phyloP scores from a whole-genome alignment of 2,113 vertebrate species.

The Zootoca vivipara region DNA sequence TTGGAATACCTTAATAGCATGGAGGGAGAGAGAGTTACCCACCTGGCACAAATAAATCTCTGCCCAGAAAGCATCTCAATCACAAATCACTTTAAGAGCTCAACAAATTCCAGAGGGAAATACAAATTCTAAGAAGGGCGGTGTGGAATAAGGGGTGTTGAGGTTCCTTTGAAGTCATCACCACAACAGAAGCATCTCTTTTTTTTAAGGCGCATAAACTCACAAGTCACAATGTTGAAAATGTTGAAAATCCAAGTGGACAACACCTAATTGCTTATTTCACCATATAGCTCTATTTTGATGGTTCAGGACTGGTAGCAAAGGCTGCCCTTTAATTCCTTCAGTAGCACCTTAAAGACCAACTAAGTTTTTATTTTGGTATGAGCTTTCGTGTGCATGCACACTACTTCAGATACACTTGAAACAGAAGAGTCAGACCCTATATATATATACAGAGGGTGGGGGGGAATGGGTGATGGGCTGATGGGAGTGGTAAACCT shows the following conservation, averaged over 20 bases:
- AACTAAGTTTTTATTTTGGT: no score
- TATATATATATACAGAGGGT: no score
- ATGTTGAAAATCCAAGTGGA: neutral
- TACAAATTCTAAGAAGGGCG: neutral
- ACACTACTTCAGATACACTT: no score
- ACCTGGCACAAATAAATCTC: constrained; percentile 8
- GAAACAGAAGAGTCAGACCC: no score
- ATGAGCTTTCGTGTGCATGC: no score
- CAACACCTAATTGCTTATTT: neutral
- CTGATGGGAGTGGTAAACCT: no score
- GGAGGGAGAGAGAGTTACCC: neutral
- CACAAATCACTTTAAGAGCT: constrained; percentile 37
- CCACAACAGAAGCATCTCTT: neutral
- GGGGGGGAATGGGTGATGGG: no score
- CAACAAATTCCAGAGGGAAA: constrained; percentile 17
- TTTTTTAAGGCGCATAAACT: neutral
- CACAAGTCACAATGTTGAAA: neutral
- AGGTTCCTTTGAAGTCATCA: neutral
- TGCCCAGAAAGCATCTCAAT: constrained; percentile 16
- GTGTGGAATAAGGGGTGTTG: neutral
- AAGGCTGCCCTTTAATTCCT: neutral
- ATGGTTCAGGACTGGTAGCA: neutral
- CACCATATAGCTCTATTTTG: neutral
- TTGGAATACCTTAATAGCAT: neutral
- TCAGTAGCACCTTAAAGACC: no score